Evolutionary conservation across 2,113 vertebrate species (phyloP).

Genomic region (Ochotona princeps): DNA sequence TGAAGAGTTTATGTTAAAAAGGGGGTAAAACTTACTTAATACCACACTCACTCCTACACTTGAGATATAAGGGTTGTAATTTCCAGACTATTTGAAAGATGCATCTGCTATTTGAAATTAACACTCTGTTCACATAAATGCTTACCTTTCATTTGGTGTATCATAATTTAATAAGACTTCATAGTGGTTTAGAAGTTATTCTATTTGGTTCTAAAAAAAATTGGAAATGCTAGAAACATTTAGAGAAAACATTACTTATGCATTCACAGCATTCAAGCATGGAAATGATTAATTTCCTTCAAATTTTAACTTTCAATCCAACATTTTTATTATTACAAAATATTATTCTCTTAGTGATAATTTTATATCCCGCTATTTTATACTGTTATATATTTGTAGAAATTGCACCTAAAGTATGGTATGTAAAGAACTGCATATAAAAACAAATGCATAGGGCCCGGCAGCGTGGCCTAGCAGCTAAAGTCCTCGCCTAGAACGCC

Average conservation of each 20-base stretch:
- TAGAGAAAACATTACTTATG: neutral
- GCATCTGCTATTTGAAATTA: constrained; percentile 3
- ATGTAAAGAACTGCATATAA: neutral
- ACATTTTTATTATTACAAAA: neutral
- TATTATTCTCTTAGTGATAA: neutral
- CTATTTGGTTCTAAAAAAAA: neutral
- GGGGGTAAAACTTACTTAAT: neutral
- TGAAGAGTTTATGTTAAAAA: neutral
- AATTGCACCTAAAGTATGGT: neutral
- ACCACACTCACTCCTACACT: neutral
- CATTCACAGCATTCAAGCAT: neutral
- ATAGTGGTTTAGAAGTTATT: neutral
- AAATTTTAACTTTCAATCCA: neutral
- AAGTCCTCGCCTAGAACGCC: no score
- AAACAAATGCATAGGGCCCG: no score
- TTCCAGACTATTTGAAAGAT: neutral
- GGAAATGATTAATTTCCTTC: neutral
- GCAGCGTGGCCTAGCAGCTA: no score
- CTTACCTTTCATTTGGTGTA: neutral
- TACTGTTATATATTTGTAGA: neutral
- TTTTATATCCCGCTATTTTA: neutral
- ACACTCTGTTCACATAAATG: neutral
- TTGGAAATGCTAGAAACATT: neutral
- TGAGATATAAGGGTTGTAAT: neutral
- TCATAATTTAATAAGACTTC: constrained; percentile 7